Evolutionary conservation across 2,113 vertebrate genomes (phyloP), one percentile per base, ranked within the genome.

Genomic region (Morone saxatilis): DNA sequence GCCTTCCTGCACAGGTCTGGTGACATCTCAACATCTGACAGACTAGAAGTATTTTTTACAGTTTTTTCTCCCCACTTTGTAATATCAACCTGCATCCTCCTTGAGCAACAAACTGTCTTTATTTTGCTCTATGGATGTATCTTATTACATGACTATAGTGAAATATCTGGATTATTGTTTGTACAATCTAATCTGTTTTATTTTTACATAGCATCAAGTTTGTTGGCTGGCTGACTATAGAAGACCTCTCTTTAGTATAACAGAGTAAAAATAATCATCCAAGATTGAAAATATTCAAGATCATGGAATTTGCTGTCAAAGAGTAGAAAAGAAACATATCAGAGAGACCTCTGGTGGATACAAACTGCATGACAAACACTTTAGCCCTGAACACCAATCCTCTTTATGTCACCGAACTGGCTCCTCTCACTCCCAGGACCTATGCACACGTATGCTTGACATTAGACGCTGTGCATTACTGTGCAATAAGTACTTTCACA

Each of bases 261-360:
- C 10, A 56, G 36, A 56, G 7, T 2, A 45, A 22, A 45, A 71
- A 43, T 17, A 14, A 56, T 25, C 11, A 25, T 43, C 10, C 7
- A 38, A 20, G 8, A 38, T 1, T 38, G 67, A 70, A 68, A 22
- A 41, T 56, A 56, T 41, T 71, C 17, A 69, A 38, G 25, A 36
- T 53, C 5, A n/a, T 7, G 6, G 6, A 6, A 10, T 13, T 19
- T 70, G 31, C 40, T 72, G n/a, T 22, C 69, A 57, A 56, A 68
- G n/a, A 68, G 19, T 7, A 5, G 16, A 19, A 60, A 20, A 71
- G n/a, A 48, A 54, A 74, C 47, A 38, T 50, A 69, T 22, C 1
- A 7, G 22, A 78, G 88, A 51, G 90, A 79, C 84, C 82, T 76
- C 85, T 82, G 38, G 54, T 89, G 87, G 80, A 71, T 22, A 50